phyloP scores from a whole-genome alignment of 1,140 invertebrate genomes.

The Drosophila erecta region DNA sequence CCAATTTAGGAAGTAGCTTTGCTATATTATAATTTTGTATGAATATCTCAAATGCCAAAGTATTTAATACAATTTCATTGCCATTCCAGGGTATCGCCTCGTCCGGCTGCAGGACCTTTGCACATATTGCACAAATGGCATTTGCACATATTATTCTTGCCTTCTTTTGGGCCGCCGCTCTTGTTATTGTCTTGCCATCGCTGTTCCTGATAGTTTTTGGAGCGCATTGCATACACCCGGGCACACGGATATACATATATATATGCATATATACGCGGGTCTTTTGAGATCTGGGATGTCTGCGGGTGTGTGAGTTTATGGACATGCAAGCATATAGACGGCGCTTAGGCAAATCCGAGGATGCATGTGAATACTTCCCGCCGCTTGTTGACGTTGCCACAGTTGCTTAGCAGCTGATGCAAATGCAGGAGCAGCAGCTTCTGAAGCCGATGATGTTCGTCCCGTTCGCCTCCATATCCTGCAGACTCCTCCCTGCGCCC shows the following conservation, averaged over 20 bases:
- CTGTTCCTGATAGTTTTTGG: conserved; percentile 44
- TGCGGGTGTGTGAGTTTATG: conserved; percentile 10
- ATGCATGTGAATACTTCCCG: conserved; percentile 19
- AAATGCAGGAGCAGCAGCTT: neutral
- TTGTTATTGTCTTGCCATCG: conserved; percentile 25
- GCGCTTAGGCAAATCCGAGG: conserved; percentile 37
- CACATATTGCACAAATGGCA: too few relatives aligned
- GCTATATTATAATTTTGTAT: too few relatives aligned
- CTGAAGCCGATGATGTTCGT: conserved; percentile 33
- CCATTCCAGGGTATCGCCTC: neutral
- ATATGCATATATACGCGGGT: conserved; percentile 4
- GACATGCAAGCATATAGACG: neutral
- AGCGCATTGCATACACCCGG: conserved; percentile 21
- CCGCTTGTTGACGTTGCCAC: conserved; percentile 36
- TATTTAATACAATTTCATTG: too few relatives aligned
- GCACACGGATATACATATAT: neutral
- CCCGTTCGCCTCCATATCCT: neutral
- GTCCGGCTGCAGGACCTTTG: conserved; percentile 2
- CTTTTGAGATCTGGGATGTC: neutral
- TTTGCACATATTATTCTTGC: neutral
- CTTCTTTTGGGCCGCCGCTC: conserved; percentile 4
- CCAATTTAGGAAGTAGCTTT: too few relatives aligned
- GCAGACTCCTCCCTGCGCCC: neutral
- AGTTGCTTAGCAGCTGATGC: conserved; percentile 10
- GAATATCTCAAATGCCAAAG: too few relatives aligned